These are phyloP conservation scores for Aphelinus certus DNA, from an alignment of 1,140 invertebrate species.

Conservation along the genomic window DNA sequence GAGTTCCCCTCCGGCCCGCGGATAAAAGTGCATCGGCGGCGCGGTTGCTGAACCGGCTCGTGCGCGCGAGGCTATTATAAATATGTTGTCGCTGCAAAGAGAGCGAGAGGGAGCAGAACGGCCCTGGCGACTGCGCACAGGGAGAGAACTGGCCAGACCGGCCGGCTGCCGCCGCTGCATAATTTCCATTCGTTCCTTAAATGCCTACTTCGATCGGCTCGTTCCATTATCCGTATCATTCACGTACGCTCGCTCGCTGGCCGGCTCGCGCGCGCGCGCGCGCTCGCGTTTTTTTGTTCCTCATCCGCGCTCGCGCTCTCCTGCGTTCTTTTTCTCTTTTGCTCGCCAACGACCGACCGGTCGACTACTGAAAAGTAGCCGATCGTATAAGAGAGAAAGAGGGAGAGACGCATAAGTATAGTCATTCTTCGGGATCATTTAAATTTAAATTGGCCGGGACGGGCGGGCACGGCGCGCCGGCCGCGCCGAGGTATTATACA, in stretches of 20 bases:
- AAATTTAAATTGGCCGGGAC: conserved; percentile 37
- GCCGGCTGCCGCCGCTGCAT: conserved; percentile 16
- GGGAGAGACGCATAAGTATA: conserved; percentile 12
- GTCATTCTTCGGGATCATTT: conserved; percentile 36
- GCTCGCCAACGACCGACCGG: neutral
- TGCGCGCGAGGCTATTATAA: conserved; percentile 29
- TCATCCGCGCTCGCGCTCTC: neutral
- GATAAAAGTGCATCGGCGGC: conserved; percentile 27
- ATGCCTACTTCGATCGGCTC: conserved; percentile 37
- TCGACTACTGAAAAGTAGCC: conserved; percentile 33
- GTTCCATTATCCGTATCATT: conserved; percentile 40
- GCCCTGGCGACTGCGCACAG: too few relatives aligned
- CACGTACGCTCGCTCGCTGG: neutral
- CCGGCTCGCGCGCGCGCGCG: neutral
- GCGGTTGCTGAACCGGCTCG: conserved; percentile 34
- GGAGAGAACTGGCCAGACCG: conserved; percentile 24
- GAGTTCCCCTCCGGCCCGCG: neutral
- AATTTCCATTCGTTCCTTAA: conserved; percentile 41
- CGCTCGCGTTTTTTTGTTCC: conserved; percentile 3
- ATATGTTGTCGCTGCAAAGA: conserved; percentile 25
- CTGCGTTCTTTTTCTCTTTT: neutral
- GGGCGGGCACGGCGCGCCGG: neutral
- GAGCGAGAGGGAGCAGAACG: conserved; percentile 1
- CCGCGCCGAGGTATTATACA: too few relatives aligned
- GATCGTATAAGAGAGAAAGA: conserved; percentile 1